Base-by-base conservation (phyloP, 2,888 invertebrate genomes). In the Neocrepidodera transversa region DNA sequence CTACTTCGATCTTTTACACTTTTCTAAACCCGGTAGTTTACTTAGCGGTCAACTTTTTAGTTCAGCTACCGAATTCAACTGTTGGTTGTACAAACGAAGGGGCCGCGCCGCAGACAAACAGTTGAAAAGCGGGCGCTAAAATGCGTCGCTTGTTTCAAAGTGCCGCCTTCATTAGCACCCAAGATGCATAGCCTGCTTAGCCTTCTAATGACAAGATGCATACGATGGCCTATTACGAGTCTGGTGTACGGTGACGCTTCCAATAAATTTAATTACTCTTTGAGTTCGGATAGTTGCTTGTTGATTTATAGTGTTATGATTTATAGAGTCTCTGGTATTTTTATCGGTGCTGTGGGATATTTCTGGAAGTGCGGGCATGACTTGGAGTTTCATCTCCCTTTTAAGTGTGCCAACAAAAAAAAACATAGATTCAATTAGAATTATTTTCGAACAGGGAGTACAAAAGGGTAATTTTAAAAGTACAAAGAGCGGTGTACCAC, bases 161-260 rank as follows among this genome's bases (percentile, higher is more conserved):
- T 64, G 67, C 71, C 71, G 72, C 69, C 65, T 71, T 74, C 72
- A 71, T 74, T 73, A 72, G 72, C 68, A 66, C 68, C 58, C 36
- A 32, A 68, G 70, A 71, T 69, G 63, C 70, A 71, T 68, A 67
- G 68, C 67, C 68, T 66, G 68, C 66, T 70, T 66, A 66, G 55
- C 56, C n/a, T 50, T 43, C 66, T 74, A 73, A 74, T 69, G 72
- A 72, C 69, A 65, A 63, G 72, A 71, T 69, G 68, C 66, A 68
- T 66, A 67, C 71, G 68, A 69, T 68, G 68, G 68, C 68, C 71
- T 67, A 70, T 70, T 70, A 71, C 69, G 70, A 64, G 60, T 53
- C 61, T 58, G 61, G 63, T 61, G 63, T 60, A 60, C 58, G 68
- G 68, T 71, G 74, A 72, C 73, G 51, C 52, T 64, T 59, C 68